Base-by-base conservation (phyloP, 2,888 invertebrate species). In the Coremacera marginata region DNA sequence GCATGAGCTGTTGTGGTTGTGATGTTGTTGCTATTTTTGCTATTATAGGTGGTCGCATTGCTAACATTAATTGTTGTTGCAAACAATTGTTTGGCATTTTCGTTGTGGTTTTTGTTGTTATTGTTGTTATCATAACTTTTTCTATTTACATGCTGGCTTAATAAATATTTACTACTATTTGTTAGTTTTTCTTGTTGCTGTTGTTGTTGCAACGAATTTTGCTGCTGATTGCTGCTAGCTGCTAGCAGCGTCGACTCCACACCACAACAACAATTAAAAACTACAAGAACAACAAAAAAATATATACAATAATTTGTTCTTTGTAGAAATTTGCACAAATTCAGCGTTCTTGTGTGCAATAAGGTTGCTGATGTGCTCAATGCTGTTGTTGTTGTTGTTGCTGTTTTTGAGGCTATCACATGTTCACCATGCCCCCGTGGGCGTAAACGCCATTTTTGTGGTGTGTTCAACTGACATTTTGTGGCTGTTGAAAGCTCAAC, bases 61-160 rank as follows among this genome's bases (percentile, higher is more conserved):
- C 60, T 80, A 19, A 16, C 68, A 51, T n/a, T n/a, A n/a, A n/a
- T 19, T 57, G 52, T 55, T 51, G 16, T 60, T 44, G 44, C 44
- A 44, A 44, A 44, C 44, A 44, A 44, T 11, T 72, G 37, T 5
- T 57, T 57, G 44, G 16, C 62, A 74, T 65, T 63, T 72, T 75
- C 37, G 55, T 79, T 37, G 57, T 68, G 60, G 63, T 77, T 77
- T 72, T 77, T 75, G 57, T 68, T 68, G 63, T 77, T 77, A 73
- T 77, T 75, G 44, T 72, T 78, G 49, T 75, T 70, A 49, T 78
- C 76, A 77, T 75, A 80, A 80, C 75, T 81, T 75, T 76, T 81
- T 70, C 65, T 84, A 85, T 83, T 83, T 83, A 83, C 82, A 84
- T 77, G 82, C 81, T 82, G 80, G 82, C 82, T 83, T 82, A 81